Evolutionary conservation across 2,888 invertebrate species (phyloP).

Genomic region (Oligia fasciuncula): DNA sequence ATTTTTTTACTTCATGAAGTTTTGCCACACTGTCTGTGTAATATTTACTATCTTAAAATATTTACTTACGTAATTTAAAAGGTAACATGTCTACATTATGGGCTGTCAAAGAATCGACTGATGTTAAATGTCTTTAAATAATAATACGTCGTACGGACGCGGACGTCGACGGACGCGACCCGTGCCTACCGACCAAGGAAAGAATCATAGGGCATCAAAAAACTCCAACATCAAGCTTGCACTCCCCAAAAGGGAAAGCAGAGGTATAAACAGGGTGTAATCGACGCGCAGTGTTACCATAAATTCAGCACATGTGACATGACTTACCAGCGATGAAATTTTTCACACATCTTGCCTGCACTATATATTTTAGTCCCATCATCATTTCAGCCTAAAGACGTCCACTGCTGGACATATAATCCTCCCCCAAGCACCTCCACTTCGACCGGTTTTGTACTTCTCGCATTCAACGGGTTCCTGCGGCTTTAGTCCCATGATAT

Average conservation of each 20-base stretch:
- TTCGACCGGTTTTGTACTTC: too few species aligned
- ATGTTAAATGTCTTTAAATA: not conserved
- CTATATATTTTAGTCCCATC: not conserved
- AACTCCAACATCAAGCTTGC: not conserved
- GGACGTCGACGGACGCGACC: too few species aligned
- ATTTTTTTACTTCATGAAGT: not conserved
- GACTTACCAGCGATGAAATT: not conserved
- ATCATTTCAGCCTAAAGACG: too few species aligned
- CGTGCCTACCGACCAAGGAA: too few species aligned
- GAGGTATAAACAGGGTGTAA: not conserved
- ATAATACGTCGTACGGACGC: too few species aligned
- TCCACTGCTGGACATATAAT: too few species aligned
- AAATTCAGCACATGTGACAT: not conserved
- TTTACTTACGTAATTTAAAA: not conserved
- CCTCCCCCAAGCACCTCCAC: too few species aligned
- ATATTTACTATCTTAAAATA: too few species aligned
- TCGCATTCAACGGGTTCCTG: too few species aligned
- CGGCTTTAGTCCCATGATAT: not conserved
- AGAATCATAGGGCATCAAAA: too few species aligned
- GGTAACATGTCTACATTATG: not conserved
- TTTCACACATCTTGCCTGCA: not conserved
- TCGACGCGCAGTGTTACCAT: not conserved
- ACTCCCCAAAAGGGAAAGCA: not conserved
- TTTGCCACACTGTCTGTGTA: too few species aligned
- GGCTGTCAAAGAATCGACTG: not conserved